Evolutionary conservation across 2,888 invertebrate genomes (phyloP), one percentile per base, ranked within the genome.

Genomic region (Neuroscelio doddi): DNA sequence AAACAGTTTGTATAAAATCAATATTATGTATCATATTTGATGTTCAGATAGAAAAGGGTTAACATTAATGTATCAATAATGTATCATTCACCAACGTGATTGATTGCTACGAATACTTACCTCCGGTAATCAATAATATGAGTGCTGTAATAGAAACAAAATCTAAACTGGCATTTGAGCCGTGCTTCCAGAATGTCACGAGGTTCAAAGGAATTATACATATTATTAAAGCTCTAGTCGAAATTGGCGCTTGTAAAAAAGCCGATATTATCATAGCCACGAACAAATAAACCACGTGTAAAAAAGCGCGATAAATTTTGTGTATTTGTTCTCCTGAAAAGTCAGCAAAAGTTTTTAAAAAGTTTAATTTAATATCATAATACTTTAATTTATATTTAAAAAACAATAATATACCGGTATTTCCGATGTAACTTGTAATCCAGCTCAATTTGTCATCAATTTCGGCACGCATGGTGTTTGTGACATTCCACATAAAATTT

Each of bases 371-470:
- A 27, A 15, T 27, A 32, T 17, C 47, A 45, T 41, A 14, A 15
- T n/a, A 16, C 41, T 34, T 17, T 21, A 51, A 36, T 38, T 5
- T 27, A 16, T 10, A 30, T 14, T 30, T 26, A 32, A 16, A 3
- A 29, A 47, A 1, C 7, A 36, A 30, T 1, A 9, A 56, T 21
- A 44, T 68, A 81, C 84, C 80, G 21, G 82, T 79, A 58, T 79
- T 77, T 2, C 80, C 83, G 8, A 84, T 79, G 29, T 82, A 82
- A 41, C 73, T 68, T 9, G 78, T 78, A 32, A 85, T 74, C 85
- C 85, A 85, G 3, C 74, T 79, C 1, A 85, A 70, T 44, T 83
- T 83, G 10, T 79, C 56, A 29, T 84, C 82, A n/a, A 85, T 53
- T 67, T 84, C 81, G 15, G 45, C 21, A 2, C 75, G 75, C 79